Percentiles rank a stretch among this genome's conserved stretches.
Conservation (phyloP, 2,113 vertebrate genomes). For the Agapornis roseicollis region DNA sequence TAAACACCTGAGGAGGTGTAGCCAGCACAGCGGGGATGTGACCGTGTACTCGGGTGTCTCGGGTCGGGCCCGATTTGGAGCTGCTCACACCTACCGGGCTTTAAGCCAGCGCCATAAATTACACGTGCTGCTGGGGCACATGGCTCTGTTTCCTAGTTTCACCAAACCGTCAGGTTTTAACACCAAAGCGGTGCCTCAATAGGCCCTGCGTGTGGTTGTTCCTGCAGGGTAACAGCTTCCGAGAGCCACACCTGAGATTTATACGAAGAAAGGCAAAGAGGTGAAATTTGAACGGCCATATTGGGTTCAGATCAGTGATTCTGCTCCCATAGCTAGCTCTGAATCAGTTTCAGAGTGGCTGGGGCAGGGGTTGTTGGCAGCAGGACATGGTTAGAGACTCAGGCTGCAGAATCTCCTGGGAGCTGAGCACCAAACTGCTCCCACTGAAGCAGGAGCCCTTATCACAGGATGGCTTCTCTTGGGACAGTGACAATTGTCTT, state of each 20-base stretch:
- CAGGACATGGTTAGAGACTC: not conserved
- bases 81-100: not conserved
- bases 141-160: not conserved
- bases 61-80: not conserved
- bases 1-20: fast-evolving
- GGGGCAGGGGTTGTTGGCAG: no score
- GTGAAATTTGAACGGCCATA: fast-evolving
- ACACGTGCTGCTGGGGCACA: fast-evolving
- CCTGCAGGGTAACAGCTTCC: no score
- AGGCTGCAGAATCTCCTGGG: not conserved
- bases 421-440: not conserved
- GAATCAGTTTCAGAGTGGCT: not conserved
- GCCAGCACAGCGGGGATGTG: fast-evolving
- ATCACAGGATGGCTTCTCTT: not conserved
- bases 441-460: not conserved
- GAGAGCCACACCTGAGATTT: fast-evolving
- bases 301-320: not conserved
- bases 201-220: fast-evolving
- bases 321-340: fast-evolving
- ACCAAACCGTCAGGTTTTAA: fast-evolving
- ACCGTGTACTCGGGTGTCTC: fast-evolving
- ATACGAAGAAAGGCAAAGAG: fast-evolving
- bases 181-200: fast-evolving
- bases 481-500: not conserved
- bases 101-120: fast-evolving